Percentiles rank a stretch among this genome's conserved stretches.
phyloP scores from a whole-genome alignment of 2,113 vertebrate genomes.

The Heterotilapia buettikoferi region DNA sequence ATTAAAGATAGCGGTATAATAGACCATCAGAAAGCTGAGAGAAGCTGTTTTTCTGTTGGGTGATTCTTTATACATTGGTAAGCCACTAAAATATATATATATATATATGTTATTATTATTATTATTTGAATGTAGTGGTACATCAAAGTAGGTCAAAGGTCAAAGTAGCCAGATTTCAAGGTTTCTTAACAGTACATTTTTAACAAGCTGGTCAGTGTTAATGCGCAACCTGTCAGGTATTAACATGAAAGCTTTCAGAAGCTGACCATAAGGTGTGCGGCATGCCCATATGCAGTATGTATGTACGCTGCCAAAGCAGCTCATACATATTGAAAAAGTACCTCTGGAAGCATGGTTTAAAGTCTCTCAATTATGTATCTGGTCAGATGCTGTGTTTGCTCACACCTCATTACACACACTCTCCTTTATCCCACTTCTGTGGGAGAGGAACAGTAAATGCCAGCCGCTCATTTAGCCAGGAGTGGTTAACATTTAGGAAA shows the following conservation, averaged over 20 bases:
- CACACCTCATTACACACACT: conserved; percentile 61
- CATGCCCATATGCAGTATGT: neutral
- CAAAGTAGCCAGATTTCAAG: neutral
- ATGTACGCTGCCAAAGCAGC: conserved; percentile 6
- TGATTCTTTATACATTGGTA: neutral
- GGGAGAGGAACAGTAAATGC: conserved; percentile 27
- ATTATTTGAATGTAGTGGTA: neutral
- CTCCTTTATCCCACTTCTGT: conserved; percentile 31
- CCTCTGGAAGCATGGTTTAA: conserved; percentile 55
- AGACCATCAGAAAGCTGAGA: neutral
- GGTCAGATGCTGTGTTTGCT: conserved; percentile 53
- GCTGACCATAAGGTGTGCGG: neutral
- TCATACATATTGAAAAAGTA: conserved; percentile 60
- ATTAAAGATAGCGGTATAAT: neutral
- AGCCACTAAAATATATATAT: neutral
- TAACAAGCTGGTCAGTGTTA: neutral
- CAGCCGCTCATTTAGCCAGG: conserved; percentile 42
- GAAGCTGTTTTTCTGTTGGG: neutral
- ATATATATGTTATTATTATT: neutral
- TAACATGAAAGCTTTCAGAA: conserved; percentile 15
- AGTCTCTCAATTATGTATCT: conserved; percentile 67
- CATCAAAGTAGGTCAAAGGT: neutral
- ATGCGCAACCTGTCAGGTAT: neutral
- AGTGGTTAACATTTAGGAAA: conserved; percentile 58
- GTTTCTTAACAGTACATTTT: neutral